Percentiles rank a stretch among this genome's conserved stretches.
phyloP scores from a whole-genome alignment of 2,113 vertebrate genomes.

The Felis catus region F.catus_Fca126_mat1.0 CM031425.1:27180001-27180500 shows the following conservation, averaged over 20 bases:
- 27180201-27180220: slow-evolving; percentile 13
- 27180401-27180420: slow-evolving; percentile 1
- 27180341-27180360: slow-evolving; percentile 30
- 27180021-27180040: background rate
- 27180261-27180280: background rate
- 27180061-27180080: background rate
- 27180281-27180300: background rate
- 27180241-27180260: background rate
- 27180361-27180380: background rate
- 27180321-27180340: background rate
- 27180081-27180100: background rate
- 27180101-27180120: background rate
- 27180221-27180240: background rate
- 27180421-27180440: background rate
- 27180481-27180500: slow-evolving; percentile 27
- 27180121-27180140: background rate
- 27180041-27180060: slow-evolving; percentile 13
- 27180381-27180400: background rate
- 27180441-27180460: background rate
- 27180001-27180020: background rate
- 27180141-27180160: slow-evolving; percentile 18
- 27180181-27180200: slow-evolving; percentile 6
- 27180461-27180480: background rate
- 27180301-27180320: background rate
- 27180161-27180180: background rate